Conservation (phyloP, 2,113 vertebrate genomes). For the Oxygymnocypris stewartii region DNA sequence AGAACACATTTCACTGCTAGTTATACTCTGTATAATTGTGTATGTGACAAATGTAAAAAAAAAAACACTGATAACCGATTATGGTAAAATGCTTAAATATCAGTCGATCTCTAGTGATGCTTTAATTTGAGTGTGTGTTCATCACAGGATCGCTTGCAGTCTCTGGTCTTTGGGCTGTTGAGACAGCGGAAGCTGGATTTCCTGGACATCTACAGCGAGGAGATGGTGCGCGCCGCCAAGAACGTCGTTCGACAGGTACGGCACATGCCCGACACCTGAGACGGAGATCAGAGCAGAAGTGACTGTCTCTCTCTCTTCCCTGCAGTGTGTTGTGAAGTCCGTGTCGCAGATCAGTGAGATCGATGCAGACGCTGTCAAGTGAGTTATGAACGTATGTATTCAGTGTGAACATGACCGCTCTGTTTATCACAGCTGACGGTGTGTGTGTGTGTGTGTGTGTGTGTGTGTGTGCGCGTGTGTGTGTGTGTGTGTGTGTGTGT, state of each 20-base stretch:
- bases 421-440: neutral
- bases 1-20: too few species aligned
- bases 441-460: neutral
- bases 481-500: constrained; percentile 26
- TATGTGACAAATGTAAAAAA: too few species aligned
- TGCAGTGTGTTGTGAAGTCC: constrained; percentile 85
- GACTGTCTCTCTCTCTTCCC: neutral
- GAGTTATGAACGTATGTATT: constrained; percentile 67
- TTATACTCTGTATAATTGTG: too few species aligned
- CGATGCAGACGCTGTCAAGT: constrained; percentile 89
- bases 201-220: constrained; percentile 93
- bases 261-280: too few species aligned
- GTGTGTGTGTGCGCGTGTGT: too few species aligned
- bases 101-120: too few species aligned
- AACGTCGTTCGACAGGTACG: constrained; percentile 90
- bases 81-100: too few species aligned
- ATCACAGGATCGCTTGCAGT: constrained; percentile 87
- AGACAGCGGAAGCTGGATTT: constrained; percentile 96
- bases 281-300: neutral
- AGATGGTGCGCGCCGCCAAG: constrained; percentile 90
- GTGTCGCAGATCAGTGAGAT: constrained; percentile 90
- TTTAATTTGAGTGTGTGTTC: constrained; percentile 10
- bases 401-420: neutral
- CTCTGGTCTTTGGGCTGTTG: constrained; percentile 91
- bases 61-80: too few species aligned